Evolutionary conservation across 2,113 vertebrate species (phyloP).

Genomic region (Anseranas semipalmata): DNA sequence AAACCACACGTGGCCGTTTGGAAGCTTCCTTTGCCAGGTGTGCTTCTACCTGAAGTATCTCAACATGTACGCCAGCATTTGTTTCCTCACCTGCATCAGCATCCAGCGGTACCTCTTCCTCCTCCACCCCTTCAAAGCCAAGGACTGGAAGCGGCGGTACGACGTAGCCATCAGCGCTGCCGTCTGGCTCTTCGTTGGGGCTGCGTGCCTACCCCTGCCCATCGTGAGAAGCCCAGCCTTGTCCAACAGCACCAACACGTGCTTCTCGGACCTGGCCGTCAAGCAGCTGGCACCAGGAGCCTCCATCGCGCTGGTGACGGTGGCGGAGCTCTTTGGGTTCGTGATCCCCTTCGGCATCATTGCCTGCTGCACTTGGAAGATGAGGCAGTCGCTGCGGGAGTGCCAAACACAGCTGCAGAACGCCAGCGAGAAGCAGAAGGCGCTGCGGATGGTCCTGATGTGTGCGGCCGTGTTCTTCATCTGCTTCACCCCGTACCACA

Average conservation of each 20-base stretch:
- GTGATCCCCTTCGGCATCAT: slow-evolving; percentile 82
- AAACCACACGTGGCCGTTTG: slow-evolving; percentile 83
- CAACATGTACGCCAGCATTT: slow-evolving; percentile 91
- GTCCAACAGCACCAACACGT: slow-evolving; percentile 60
- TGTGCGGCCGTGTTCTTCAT: slow-evolving; percentile 85
- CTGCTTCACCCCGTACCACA: slow-evolving; percentile 90
- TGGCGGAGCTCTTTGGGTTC: slow-evolving; percentile 86
- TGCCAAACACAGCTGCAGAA: slow-evolving; percentile 7
- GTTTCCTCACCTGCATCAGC: slow-evolving; percentile 89
- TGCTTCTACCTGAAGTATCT: slow-evolving; percentile 93
- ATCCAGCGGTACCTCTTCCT: slow-evolving; percentile 87
- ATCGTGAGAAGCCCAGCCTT: slow-evolving; percentile 75
- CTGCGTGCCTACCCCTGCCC: slow-evolving; percentile 83
- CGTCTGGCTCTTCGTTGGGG: slow-evolving; percentile 82
- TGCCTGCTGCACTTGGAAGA: slow-evolving; percentile 82
- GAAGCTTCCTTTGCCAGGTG: slow-evolving; percentile 79
- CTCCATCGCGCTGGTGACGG: slow-evolving; percentile 73
- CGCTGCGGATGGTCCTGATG: slow-evolving; percentile 85
- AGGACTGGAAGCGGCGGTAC: slow-evolving; percentile 84
- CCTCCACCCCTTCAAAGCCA: slow-evolving; percentile 82
- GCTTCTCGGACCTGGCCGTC: slow-evolving; percentile 87
- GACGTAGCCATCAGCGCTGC: slow-evolving; percentile 77
- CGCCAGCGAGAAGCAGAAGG: slow-evolving; percentile 76
- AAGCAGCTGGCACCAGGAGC: slow-evolving; percentile 47
- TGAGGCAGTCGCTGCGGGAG: slow-evolving; percentile 75